Base-by-base conservation (phyloP, 2,888 invertebrate species). In the Punctoribates punctum region DNA sequence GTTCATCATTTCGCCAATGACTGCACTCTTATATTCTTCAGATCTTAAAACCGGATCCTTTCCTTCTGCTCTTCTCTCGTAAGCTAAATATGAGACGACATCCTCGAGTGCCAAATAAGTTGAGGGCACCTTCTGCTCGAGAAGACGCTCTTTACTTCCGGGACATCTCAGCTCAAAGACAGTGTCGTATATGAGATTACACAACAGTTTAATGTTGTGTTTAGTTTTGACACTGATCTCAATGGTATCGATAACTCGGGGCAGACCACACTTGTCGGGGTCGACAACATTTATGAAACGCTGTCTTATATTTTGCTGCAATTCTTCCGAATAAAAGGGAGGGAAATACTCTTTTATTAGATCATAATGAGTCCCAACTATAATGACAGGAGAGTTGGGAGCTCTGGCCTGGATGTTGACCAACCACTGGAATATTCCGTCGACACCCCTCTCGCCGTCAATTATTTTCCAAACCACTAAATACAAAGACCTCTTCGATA, bases 281-380 rank as follows among this genome's bases (percentile, higher is more conserved):
- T 99, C 98, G 0, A 94, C 91, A 13, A 96, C 90, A 76, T 92
- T 93, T 82, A 96, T 94, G 82, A 96, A 95, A 78, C 86, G 88
- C 78, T 93, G 91, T 0, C 93, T 87, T 81, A 96, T 94, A 57
- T 92, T 87, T 77, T 93, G 91, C 84, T 97, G 96, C 79, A 96
- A 87, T 76, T 92, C 91, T 81, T 94, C 93, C 15, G 88, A 85
- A 78, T 83, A 88, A 17, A 84, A 84, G 0, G 86, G 85, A 78
- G 87, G 86, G 80, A 86, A 87, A 73, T 85, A 84, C 80, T 90
- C 89, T 81, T 88, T 88, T 15, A 92, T 90, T 76, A 92, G 88
- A 84, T 99, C 99, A 81, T 93, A 93, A 85, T 98, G 96, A 0
- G 98, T 98, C 0, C 96, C 98, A 13, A 98, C 92, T 82, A 98